phyloP scores from a whole-genome alignment of 2,113 vertebrate species.

The Noctilio leporinus region DNA sequence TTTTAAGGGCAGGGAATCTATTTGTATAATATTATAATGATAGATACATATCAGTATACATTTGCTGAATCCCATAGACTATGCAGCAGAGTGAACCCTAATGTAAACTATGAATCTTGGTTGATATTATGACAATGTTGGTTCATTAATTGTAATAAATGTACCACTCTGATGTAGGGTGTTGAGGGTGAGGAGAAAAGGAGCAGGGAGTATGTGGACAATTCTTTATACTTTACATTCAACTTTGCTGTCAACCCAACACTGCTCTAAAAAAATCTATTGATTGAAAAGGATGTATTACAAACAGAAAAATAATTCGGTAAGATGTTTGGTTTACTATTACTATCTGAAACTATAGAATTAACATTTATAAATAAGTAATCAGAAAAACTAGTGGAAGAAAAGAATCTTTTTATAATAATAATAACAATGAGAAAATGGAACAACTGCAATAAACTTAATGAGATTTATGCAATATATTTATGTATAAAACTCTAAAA shows the following conservation, averaged over 20 bases:
- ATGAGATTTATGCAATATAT: neutral
- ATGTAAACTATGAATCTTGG: neutral
- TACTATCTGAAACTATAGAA: neutral
- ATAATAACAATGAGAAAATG: neutral
- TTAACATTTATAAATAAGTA: neutral
- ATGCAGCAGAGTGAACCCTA: neutral
- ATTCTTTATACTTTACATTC: neutral
- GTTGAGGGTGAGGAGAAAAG: neutral
- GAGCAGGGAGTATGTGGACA: neutral
- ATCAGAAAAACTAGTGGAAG: neutral
- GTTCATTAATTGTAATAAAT: neutral
- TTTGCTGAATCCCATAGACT: too few species aligned
- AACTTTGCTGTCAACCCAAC: neutral
- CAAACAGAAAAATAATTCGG: neutral
- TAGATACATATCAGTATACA: neutral
- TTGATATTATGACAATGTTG: neutral
- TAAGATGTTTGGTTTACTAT: neutral
- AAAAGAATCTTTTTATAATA: neutral
- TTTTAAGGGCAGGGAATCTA: neutral
- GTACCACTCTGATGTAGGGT: neutral
- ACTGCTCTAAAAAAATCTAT: neutral
- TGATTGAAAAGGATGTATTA: neutral
- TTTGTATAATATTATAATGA: neutral
- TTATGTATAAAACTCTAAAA: neutral
- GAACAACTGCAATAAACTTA: neutral